A percentile compares a stretch with the other conserved stretches of the same genome.
Evolutionary conservation across 2,888 invertebrate species (phyloP).

Genomic region (Apantesis nais): DNA sequence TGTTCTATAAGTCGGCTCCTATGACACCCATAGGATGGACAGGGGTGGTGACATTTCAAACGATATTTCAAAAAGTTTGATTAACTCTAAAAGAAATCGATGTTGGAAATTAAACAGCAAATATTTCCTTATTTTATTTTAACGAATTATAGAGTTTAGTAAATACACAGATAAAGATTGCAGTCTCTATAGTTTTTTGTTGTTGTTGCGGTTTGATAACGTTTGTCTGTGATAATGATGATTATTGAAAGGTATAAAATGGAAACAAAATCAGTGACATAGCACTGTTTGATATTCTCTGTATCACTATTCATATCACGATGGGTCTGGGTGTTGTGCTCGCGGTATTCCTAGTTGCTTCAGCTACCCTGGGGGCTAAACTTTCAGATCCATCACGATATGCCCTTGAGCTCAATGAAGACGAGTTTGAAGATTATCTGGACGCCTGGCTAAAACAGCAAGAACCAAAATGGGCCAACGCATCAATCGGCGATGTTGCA

Average conservation of each 20-base stretch:
- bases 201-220: conserved; percentile 1
- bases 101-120: background rate
- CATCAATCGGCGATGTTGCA: conserved; percentile 36
- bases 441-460: conserved; percentile 73
- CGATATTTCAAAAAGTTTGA: background rate
- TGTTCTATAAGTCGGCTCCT: too few species aligned
- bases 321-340: conserved; percentile 49
- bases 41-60: too few species aligned
- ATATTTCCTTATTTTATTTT: background rate
- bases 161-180: background rate
- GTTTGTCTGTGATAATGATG: conserved; percentile 7
- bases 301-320: conserved; percentile 11
- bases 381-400: conserved; percentile 70
- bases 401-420: conserved; percentile 70
- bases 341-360: conserved; percentile 48
- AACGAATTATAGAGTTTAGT: background rate
- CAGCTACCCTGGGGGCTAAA: conserved; percentile 51
- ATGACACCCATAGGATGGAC: too few species aligned
- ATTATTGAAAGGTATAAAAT: conserved; percentile 30
- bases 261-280: conserved; percentile 5
- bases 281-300: conserved; percentile 26
- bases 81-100: background rate
- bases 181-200: background rate
- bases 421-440: conserved; percentile 79
- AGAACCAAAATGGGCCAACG: conserved; percentile 59